Evolutionary conservation across 2,797 vertebrate species (phyloP).

Genomic region (Sorex maritimensis): DNA sequence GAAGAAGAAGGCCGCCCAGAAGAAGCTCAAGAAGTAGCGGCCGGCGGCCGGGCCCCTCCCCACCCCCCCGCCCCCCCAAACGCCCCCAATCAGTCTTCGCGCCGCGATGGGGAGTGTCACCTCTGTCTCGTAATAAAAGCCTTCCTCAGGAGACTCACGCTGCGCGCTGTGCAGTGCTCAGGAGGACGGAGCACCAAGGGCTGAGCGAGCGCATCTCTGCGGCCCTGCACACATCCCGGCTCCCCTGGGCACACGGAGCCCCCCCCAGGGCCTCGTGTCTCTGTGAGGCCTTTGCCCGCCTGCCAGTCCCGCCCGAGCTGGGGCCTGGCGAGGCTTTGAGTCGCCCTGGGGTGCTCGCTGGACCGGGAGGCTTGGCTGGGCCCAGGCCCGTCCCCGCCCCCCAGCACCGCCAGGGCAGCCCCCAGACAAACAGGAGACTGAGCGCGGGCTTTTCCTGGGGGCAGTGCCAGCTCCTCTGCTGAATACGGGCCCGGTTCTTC

Average conservation of each 20-base stretch:
- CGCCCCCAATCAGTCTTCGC: neutral
- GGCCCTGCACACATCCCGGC: no score
- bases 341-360: no score
- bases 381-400: no score
- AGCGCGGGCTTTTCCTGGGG: conserved; percentile 54
- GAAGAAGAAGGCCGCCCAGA: conserved; percentile 99
- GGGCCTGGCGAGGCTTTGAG: no score
- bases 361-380: no score
- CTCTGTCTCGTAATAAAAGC: neutral
- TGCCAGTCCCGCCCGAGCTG: no score
- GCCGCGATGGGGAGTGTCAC: no score
- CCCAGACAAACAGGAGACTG: neutral
- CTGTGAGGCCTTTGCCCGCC: no score
- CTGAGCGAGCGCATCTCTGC: neutral
- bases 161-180: neutral
- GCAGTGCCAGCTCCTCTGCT: conserved; percentile 44
- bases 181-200: neutral
- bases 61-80: no score
- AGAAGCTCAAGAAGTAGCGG: conserved; percentile 97
- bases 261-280: no score
- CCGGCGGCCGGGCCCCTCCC: neutral
- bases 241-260: no score
- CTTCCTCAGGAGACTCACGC: neutral
- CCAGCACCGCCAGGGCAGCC: no score
- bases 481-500: conserved; percentile 64